Percentiles rank a stretch among this genome's conserved stretches.
Conservation (phyloP, 1,140 invertebrate species). For the Tigriopus japonicus region DNA sequence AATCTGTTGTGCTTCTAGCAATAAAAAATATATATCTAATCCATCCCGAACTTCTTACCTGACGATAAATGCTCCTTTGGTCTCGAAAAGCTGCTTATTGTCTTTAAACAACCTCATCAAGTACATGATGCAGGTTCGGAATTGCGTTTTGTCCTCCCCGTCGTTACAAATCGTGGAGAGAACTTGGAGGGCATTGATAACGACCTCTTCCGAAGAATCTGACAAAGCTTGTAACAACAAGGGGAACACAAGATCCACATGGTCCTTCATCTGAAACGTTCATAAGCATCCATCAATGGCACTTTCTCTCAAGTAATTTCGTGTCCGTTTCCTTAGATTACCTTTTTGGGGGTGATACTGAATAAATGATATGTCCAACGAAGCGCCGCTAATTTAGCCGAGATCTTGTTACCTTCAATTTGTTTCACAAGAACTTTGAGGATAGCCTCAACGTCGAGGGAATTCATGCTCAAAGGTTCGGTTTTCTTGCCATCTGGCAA, state of each 20-base stretch:
- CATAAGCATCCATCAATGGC: too few species aligned
- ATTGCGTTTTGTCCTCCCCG: not conserved
- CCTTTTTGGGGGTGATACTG: not conserved
- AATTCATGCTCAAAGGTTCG: conserved; percentile 17
- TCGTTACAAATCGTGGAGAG: conserved; percentile 61
- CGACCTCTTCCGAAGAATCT: conserved; percentile 82
- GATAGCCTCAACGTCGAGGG: conserved; percentile 53
- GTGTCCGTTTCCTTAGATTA: conserved; percentile 4
- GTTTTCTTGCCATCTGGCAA: not conserved
- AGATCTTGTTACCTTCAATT: conserved; percentile 62
- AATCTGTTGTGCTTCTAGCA: too few species aligned
- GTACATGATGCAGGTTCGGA: not conserved
- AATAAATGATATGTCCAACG: conserved; percentile 81
- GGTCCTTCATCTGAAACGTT: conserved; percentile 47
- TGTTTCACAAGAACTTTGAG: conserved; percentile 66
- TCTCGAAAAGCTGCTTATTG: not conserved
- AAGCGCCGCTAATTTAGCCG: conserved; percentile 79
- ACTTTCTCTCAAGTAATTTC: not conserved
- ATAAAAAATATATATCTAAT: too few species aligned
- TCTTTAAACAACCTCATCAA: not conserved
- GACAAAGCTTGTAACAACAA: conserved; percentile 60
- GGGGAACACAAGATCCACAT: conserved; percentile 68
- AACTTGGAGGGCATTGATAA: conserved; percentile 69
- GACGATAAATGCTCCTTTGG: not conserved
- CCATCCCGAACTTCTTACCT: not conserved